These are phyloP conservation scores for Heliothis virescens DNA, from an alignment of 1,140 invertebrate species.

Conservation along the genomic window DNA sequence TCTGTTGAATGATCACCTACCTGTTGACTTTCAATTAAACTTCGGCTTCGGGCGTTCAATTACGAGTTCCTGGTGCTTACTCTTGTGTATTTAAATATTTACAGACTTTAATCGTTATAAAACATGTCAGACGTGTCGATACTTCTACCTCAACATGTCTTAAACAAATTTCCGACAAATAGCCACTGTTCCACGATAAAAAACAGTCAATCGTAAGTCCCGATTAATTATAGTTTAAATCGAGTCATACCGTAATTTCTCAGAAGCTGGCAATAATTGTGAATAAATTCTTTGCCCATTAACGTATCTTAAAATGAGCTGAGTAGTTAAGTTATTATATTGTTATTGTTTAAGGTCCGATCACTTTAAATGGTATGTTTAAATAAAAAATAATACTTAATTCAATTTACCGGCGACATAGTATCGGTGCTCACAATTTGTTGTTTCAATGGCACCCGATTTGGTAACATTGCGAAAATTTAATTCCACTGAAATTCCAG, in stretches of 20 bases:
- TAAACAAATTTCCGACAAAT: conserved; percentile 36
- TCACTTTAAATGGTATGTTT: conserved; percentile 47
- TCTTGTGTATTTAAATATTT: conserved; percentile 35
- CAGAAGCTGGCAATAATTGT: conserved; percentile 42
- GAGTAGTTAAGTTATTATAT: conserved; percentile 64
- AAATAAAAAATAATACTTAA: conserved; percentile 48
- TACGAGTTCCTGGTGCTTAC: conserved; percentile 21
- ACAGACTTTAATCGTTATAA: conserved; percentile 2
- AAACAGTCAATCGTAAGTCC: conserved; percentile 37
- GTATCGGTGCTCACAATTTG: conserved; percentile 47
- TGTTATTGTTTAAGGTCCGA: conserved; percentile 53
- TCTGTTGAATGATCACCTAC: neutral
- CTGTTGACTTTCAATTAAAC: conserved; percentile 21
- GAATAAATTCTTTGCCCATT: conserved; percentile 57
- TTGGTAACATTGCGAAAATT: conserved; percentile 45
- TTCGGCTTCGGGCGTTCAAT: conserved; percentile 11
- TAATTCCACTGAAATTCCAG: conserved; percentile 41
- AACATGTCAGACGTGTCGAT: neutral
- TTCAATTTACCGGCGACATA: conserved; percentile 53
- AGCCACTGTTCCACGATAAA: neutral
- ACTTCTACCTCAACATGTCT: neutral
- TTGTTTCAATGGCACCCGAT: conserved; percentile 36
- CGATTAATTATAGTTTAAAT: conserved; percentile 43
- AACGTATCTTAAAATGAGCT: conserved; percentile 46
- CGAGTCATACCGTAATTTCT: conserved; percentile 1